Evolutionary conservation across 64 coral and sea anemone species (phyloP), one percentile per base, ranked within the genome.

Genomic region (Porites australiensis): DNA sequence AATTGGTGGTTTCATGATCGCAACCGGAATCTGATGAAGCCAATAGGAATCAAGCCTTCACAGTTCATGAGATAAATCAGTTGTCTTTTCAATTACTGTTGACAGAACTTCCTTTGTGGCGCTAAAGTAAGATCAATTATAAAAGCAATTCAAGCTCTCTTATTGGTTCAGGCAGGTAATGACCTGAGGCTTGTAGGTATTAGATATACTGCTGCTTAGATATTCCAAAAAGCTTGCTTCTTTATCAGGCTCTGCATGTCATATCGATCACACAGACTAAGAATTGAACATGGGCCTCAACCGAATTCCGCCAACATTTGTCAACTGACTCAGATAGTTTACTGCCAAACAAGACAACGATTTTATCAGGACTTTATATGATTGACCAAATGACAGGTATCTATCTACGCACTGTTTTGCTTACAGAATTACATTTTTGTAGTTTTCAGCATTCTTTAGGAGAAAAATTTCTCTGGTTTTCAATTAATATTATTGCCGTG

Each of bases 11-110:
- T 20, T 18, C 62, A 45, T 50, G 44, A 16, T 52, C 16, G 52
- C 67, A 84, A 84, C 81, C 81, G 81, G 63, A 83, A 51, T 84
- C 61, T 50, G 20, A 68, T 68, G 15, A 69, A 84, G 81, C 81
- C 81, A 84, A 69, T 84, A 66, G 81, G 47, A 51, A 18, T 64
- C 16, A 50, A n/a, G 47, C 44, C 46, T 67, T 84, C 81, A 20
- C 8, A 50, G n/a, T 13, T 18, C 58, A 43, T 12, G 43, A 66
- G 9, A 69, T 69, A 84, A 68, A 84, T 84, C 63, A 68, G 63
- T 20, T 84, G 69, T 84, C 61, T 84, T 68, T 23, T 52, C 64
- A 51, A 50, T 84, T 68, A 63, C 46, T 22, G 47, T 84, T 84
- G 81, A 84, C 47, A 84, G 61, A 68, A 2, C 69, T 63, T 19